Evolutionary conservation across 2,888 invertebrate species (phyloP), one percentile per base, ranked within the genome.

Genomic region (Mechanitis messenoides): DNA sequence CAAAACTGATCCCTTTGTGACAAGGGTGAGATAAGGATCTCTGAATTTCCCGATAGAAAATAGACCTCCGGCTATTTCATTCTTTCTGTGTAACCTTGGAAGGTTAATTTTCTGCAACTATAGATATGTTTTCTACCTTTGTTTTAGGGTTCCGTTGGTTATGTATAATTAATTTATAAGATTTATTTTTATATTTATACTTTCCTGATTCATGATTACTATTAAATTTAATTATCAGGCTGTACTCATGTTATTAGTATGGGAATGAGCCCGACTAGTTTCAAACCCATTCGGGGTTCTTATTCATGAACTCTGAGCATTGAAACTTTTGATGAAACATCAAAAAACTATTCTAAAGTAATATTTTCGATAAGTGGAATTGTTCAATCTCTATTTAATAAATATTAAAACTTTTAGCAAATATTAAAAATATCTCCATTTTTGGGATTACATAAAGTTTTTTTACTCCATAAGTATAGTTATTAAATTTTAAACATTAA

Each of bases 21-120:
- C 69, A 67, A 74, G 72, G 73, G 72, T 71, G 60, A 68, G 74
- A 76, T 73, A 74, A 71, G 72, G 70, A 75, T 75, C 75, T 67
- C 65, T 61, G 68, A 66, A 69, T 63, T 67, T 64, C 62, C 55
- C 46, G 61, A 63, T 64, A 64, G 63, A 61, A 59, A 63, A 66
- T 50, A 38, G 63, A 57, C 53, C 56, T 55, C 53, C 46, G 31
- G 42, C 63, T 47, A 50, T 65, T 63, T 47, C 61, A 54, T 63
- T 66, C 61, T 55, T 58, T 59, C 55, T 55, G 59, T 53, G 53
- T 56, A 45, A 55, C 20, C 20, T 20, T 59, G 59, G 59, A 59
- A 61, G 61, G 58, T 61, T 65, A 65, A 65, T 65, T 65, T 65
- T 65, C 63, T 65, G 61, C 65, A 65, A 61, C 61, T 65, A 54